A percentile compares a stretch with the other conserved stretches of the same genome.
phyloP scores from a whole-genome alignment of 2,888 invertebrate species.

The Anorthoa munda region DNA sequence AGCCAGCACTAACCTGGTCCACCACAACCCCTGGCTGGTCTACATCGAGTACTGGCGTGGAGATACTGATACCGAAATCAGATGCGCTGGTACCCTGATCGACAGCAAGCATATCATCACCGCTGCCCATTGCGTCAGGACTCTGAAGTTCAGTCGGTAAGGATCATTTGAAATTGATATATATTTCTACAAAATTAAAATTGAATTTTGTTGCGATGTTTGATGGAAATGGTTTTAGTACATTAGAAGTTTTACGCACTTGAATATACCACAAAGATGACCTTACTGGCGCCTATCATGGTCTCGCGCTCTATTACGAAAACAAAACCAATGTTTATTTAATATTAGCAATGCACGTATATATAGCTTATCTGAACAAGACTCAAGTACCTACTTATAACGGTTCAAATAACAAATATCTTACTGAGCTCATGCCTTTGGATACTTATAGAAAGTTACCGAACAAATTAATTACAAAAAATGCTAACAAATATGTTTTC shows the following conservation, averaged over 20 bases:
- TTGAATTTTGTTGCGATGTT: background rate
- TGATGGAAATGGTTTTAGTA: background rate
- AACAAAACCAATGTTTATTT: background rate
- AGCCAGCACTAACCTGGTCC: conserved; percentile 74
- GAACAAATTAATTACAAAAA: background rate
- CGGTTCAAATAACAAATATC: background rate
- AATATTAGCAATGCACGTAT: background rate
- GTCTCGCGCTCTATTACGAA: background rate
- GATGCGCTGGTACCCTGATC: conserved; percentile 77
- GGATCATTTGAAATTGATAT: conserved; percentile 6
- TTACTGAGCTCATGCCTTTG: background rate
- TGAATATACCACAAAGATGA: background rate
- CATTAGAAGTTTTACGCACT: background rate
- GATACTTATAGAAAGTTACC: background rate
- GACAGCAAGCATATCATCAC: conserved; percentile 74
- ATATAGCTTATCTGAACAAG: too few species aligned
- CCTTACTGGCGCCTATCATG: background rate
- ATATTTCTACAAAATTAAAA: too few species aligned
- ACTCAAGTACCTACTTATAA: background rate
- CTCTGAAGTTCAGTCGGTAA: conserved; percentile 70
- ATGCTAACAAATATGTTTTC: conserved; percentile 7
- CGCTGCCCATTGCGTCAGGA: conserved; percentile 78
- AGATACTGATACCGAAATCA: conserved; percentile 56
- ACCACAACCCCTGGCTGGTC: conserved; percentile 79
- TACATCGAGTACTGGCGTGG: conserved; percentile 73